A percentile compares a stretch with the other conserved stretches of the same genome.
phyloP scores from a whole-genome alignment of 1,140 invertebrate species.

The Bombus balteatus region DNA sequence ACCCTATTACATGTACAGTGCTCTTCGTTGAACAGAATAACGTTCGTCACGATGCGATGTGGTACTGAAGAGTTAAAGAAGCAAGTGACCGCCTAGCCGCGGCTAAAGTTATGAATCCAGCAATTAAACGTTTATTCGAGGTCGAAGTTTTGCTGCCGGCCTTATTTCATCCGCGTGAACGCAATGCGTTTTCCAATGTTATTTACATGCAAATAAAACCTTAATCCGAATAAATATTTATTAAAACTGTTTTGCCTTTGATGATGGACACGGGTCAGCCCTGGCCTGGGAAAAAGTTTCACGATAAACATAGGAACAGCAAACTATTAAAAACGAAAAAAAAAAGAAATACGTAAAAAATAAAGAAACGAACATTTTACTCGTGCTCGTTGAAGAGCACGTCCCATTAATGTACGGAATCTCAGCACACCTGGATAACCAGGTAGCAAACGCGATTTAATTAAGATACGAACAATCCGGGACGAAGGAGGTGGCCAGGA shows the following conservation, averaged over 20 bases:
- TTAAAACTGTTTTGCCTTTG: not conserved
- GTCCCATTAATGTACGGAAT: conserved; percentile 51
- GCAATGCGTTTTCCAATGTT: not conserved
- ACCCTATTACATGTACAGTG: not conserved
- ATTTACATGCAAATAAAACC: conserved; percentile 39
- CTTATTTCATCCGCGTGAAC: conserved; percentile 8
- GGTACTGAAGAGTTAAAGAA: not conserved
- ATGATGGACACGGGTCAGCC: not conserved
- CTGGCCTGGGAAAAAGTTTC: not conserved
- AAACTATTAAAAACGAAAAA: not conserved
- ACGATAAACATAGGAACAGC: not conserved
- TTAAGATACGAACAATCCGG: conserved; percentile 69
- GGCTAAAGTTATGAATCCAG: conserved; percentile 5
- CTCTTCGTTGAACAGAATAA: not conserved
- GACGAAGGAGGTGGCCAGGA: conserved; percentile 38
- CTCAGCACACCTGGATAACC: conserved; percentile 39
- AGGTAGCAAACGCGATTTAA: conserved; percentile 62
- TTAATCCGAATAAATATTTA: conserved; percentile 35
- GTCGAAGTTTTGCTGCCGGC: not conserved
- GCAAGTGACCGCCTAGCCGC: no score
- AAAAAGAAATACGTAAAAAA: not conserved
- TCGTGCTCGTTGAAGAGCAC: not conserved
- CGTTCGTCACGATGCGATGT: not conserved
- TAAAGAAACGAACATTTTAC: not conserved
- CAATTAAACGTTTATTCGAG: conserved; percentile 21